Percentiles rank a stretch among this genome's conserved stretches.
Evolutionary conservation across 2,797 vertebrate genomes (phyloP).

Genomic region (Neopelma chrysocephalum): DNA sequence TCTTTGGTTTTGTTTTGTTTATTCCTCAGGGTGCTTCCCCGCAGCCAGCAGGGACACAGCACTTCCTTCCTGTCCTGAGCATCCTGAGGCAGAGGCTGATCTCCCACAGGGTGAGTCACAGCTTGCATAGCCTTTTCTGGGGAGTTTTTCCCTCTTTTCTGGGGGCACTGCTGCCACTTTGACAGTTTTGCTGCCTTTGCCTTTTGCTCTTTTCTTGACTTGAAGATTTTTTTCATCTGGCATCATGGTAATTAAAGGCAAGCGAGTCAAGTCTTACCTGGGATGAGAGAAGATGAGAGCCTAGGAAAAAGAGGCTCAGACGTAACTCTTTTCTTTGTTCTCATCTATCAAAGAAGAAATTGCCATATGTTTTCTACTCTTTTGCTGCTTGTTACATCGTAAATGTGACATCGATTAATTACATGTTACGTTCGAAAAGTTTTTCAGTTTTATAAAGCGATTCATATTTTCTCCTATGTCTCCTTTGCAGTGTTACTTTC

Average conservation of each 20-base stretch:
- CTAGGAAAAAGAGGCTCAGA: background rate
- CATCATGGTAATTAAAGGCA: slow-evolving; percentile 24
- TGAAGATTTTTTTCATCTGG: background rate
- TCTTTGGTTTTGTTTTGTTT: background rate
- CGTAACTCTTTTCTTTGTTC: background rate
- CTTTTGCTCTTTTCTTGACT: background rate
- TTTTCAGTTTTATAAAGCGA: background rate
- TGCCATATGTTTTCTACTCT: background rate
- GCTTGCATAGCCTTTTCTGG: background rate
- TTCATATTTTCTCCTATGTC: background rate
- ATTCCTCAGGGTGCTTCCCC: background rate
- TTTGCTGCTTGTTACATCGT: background rate
- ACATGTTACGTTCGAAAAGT: background rate
- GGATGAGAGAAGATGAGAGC: background rate
- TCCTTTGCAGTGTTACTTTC: background rate
- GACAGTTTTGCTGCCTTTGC: background rate
- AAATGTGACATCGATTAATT: background rate
- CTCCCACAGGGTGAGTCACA: background rate
- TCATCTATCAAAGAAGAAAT: slow-evolving; percentile 4
- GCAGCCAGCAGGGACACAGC: fast-evolving
- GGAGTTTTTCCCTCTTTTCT: background rate
- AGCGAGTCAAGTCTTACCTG: background rate
- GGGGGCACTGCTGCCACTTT: background rate
- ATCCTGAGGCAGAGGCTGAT: background rate
- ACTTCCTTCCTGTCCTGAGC: fast-evolving